Conservation (phyloP, 2,797 vertebrate species). For the Podarcis siculus region DNA sequence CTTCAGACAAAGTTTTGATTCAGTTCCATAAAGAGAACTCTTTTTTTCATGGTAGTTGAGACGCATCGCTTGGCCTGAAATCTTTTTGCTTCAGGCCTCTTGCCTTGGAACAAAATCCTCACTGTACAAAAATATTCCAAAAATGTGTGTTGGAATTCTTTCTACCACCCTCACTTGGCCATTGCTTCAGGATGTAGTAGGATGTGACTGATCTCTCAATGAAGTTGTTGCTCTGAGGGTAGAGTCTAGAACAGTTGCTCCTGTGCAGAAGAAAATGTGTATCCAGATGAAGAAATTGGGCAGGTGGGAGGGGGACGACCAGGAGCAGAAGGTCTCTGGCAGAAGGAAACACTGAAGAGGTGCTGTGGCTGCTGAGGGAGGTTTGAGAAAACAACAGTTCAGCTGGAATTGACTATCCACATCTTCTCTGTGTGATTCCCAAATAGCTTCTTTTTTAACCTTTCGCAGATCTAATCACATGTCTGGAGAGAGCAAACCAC, state of each 20-base stretch:
- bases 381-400: conserved; percentile 14
- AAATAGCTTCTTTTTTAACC: conserved; percentile 53
- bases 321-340: not conserved
- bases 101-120: not conserved
- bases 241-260: not conserved
- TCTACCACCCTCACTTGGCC: not conserved
- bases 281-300: not conserved
- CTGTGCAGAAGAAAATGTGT: not conserved
- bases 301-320: not conserved
- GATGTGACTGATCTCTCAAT: not conserved
- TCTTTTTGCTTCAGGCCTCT: not conserved
- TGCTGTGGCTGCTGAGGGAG: not conserved
- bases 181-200: not conserved
- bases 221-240: not conserved
- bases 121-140: not conserved
- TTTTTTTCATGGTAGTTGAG: not conserved
- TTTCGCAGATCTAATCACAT: conserved; percentile 86
- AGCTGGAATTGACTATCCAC: conserved; percentile 40
- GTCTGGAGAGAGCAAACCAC: conserved; percentile 83
- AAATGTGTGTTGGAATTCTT: not conserved
- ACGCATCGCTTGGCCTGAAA: not conserved
- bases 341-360: not conserved
- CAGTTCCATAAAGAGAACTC: not conserved
- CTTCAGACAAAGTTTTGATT: not conserved
- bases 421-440: conserved; percentile 38